These are phyloP conservation scores for Tribolium castaneum DNA, from an alignment of 1,140 invertebrate genomes.

Conservation along the genomic window DNA sequence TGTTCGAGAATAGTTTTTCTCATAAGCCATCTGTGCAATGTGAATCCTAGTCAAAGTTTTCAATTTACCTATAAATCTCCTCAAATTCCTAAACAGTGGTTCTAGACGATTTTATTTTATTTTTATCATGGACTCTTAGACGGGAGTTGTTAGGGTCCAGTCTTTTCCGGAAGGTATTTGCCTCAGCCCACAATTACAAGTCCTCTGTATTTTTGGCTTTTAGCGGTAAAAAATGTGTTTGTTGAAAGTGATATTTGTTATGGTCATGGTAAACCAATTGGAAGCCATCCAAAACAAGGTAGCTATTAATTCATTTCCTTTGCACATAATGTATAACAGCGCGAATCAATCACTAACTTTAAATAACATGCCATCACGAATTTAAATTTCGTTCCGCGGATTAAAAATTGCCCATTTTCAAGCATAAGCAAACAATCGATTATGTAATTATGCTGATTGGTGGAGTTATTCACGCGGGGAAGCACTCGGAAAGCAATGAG, in stretches of 20 bases:
- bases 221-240: not conserved
- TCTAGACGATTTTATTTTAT: not conserved
- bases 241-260: constrained; percentile 5
- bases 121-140: not conserved
- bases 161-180: not conserved
- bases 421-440: not conserved
- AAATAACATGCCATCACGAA: not conserved
- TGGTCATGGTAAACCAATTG: not conserved
- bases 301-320: not conserved
- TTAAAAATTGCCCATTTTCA: not conserved
- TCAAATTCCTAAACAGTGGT: not conserved
- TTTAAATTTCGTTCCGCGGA: not conserved
- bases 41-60: not conserved
- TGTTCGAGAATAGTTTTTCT: no score
- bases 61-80: constrained; percentile 1
- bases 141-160: not conserved
- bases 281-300: not conserved
- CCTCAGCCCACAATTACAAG: no score
- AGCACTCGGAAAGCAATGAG: not conserved
- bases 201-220: no score
- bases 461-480: not conserved
- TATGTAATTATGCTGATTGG: not conserved
- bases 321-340: not conserved
- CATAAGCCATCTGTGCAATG: no score
- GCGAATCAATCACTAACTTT: constrained; percentile 4